Evolutionary conservation across 2,888 invertebrate genomes (phyloP), one percentile per base, ranked within the genome.

Genomic region (Orthonevra nobilis): DNA sequence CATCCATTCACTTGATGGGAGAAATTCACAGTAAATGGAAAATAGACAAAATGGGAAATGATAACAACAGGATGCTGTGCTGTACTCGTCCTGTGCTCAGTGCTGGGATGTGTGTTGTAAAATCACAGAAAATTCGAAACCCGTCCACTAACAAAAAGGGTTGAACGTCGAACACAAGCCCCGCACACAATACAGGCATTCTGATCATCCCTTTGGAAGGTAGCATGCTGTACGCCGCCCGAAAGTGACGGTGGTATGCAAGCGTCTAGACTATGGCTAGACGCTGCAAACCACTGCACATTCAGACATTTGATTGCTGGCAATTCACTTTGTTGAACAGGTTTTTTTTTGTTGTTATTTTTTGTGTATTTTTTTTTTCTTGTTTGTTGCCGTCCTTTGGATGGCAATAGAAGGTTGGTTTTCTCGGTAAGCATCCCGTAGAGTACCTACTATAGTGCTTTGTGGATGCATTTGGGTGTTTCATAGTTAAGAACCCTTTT

Each of bases 251-350:
- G 72, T 70, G 81, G 81, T 81, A 81, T 81, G 82, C 82, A 77
- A 81, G 73, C 42, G 83, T 83, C 83, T 83, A 83, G 83, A 83
- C 83, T 82, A 81, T 83, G 83, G 82, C 83, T 82, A 83, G 83
- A 83, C 83, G 81, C 68, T 83, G 82, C 81, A 82, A 83, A 83
- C 83, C 82, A 81, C 83, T 82, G 81, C 81, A 83, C 82, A 81
- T 74, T 75, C 77, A 73, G 74, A 75, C 68, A 72, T 77, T 75
- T 81, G 74, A 82, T 81, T 81, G 81, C 81, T 75, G 75, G 81
- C 81, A 81, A 81, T 82, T 81, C 75, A 81, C 81, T 61, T 79
- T 68, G 66, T 79, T 48, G 60, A 73, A 66, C 46, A 69, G 36
- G 14, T 15, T 42, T 48, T 30, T 52, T 30, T 36, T n/a, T 1